phyloP scores from a whole-genome alignment of 2,113 vertebrate species.

The Heterochromis multidens region DNA sequence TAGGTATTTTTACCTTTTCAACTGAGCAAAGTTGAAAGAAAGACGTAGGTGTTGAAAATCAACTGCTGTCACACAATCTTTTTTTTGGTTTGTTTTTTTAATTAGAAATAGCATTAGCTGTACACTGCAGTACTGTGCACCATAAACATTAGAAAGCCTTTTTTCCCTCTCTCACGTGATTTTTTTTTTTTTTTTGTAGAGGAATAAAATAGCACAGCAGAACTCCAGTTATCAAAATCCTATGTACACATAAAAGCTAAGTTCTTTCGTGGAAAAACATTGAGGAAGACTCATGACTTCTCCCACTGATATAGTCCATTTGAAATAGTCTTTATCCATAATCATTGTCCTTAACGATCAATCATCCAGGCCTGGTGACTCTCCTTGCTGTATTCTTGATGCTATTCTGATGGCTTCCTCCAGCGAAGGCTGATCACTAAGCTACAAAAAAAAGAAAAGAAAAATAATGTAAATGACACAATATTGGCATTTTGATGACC shows the following conservation, averaged over 20 bases:
- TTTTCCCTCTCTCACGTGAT: neutral
- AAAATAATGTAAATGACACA: neutral
- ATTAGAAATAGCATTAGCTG: slow-evolving; percentile 72
- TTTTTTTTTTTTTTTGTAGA: slow-evolving; percentile 45
- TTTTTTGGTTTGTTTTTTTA: slow-evolving; percentile 11
- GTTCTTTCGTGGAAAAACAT: slow-evolving; percentile 24
- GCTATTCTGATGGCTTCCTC: slow-evolving; percentile 99
- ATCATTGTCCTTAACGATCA: slow-evolving; percentile 68
- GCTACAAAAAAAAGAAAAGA: slow-evolving; percentile 66
- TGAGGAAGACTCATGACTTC: slow-evolving; percentile 59
- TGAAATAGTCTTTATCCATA: slow-evolving; percentile 23
- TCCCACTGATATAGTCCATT: slow-evolving; percentile 11
- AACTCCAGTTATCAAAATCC: slow-evolving; percentile 81
- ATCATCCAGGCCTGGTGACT: slow-evolving; percentile 93
- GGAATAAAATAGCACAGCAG: slow-evolving; percentile 69
- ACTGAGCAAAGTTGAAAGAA: neutral
- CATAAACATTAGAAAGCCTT: slow-evolving; percentile 61
- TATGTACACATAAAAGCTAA: slow-evolving; percentile 76
- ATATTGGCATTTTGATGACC: neutral
- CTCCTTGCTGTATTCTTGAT: slow-evolving; percentile 97
- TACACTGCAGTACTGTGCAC: slow-evolving; percentile 65
- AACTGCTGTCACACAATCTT: neutral
- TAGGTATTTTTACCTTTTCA: neutral
- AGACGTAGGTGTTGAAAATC: neutral
- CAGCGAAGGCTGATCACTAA: slow-evolving; percentile 94